phyloP scores from a whole-genome alignment of 2,888 invertebrate species.

The Diabrotica balteata region DNA sequence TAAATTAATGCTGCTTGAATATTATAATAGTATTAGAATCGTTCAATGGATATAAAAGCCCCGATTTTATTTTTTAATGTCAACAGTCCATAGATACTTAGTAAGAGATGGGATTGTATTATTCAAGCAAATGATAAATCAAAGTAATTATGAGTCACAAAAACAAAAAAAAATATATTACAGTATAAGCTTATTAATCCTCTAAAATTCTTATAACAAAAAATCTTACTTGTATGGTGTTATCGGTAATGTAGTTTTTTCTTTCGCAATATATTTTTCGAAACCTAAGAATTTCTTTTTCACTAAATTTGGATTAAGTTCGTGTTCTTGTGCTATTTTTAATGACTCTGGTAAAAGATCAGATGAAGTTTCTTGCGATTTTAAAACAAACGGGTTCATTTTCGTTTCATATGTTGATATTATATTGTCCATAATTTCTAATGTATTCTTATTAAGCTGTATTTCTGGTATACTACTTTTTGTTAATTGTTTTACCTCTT shows the following conservation, averaged over 20 bases:
- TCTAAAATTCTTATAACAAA: too few relatives aligned
- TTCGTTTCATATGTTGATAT: slow-evolving; percentile 45
- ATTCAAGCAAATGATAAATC: too few relatives aligned
- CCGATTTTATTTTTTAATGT: too few relatives aligned
- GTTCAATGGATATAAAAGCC: too few relatives aligned
- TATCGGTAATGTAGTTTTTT: slow-evolving; percentile 56
- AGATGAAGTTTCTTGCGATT: slow-evolving; percentile 16
- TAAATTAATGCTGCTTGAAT: too few relatives aligned
- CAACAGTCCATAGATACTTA: too few relatives aligned
- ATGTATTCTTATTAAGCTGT: slow-evolving; percentile 44
- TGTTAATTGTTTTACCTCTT: slow-evolving; percentile 56
- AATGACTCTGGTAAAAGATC: background rate
- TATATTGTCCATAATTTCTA: slow-evolving; percentile 59
- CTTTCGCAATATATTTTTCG: slow-evolving; percentile 48
- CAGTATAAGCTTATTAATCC: too few relatives aligned
- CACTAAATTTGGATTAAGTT: slow-evolving; percentile 22
- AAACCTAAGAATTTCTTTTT: slow-evolving; percentile 37
- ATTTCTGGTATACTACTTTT: slow-evolving; percentile 50
- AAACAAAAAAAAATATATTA: too few relatives aligned
- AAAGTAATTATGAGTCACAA: too few relatives aligned
- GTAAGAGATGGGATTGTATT: too few relatives aligned
- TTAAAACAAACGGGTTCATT: slow-evolving; percentile 40
- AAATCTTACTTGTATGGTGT: slow-evolving; percentile 55
- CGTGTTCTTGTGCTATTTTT: slow-evolving; percentile 19
- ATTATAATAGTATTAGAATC: too few relatives aligned